These are phyloP conservation scores for Tipula confusa DNA, from an alignment of 2,888 invertebrate genomes.

Conservation along the genomic window DNA sequence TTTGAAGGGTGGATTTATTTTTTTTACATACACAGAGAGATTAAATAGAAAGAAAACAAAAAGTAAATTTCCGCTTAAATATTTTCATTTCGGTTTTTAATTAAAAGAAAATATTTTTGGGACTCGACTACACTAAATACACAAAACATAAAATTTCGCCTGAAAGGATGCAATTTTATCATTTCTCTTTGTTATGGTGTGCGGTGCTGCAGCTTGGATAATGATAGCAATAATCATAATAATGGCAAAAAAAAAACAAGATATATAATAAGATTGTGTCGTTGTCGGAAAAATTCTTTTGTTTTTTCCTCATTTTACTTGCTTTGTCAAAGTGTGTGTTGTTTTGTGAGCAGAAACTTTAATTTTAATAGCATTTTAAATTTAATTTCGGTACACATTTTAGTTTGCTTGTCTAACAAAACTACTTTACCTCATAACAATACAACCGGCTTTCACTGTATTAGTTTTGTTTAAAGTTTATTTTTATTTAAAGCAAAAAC, in stretches of 20 bases:
- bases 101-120: not conserved
- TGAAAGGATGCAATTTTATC: not conserved
- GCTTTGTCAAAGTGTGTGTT: not conserved
- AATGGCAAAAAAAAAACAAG: not conserved
- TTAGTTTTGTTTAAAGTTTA: not conserved
- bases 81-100: not conserved
- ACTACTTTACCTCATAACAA: not conserved
- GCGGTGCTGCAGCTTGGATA: not conserved
- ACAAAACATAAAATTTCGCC: not conserved
- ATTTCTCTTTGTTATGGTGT: not conserved
- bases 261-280: not conserved
- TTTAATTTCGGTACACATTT: not conserved
- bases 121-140: not conserved
- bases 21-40: not conserved
- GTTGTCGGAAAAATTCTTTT: not conserved
- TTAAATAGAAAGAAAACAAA: too few species aligned
- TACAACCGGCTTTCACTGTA: not conserved
- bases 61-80: not conserved
- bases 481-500: not conserved
- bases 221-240: constrained; percentile 15
- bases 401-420: not conserved
- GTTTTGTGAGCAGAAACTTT: not conserved
- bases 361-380: not conserved
- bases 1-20: not conserved
- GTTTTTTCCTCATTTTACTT: not conserved